phyloP scores from a whole-genome alignment of 2,113 vertebrate species.

The Mohoua ochrocephala region DNA sequence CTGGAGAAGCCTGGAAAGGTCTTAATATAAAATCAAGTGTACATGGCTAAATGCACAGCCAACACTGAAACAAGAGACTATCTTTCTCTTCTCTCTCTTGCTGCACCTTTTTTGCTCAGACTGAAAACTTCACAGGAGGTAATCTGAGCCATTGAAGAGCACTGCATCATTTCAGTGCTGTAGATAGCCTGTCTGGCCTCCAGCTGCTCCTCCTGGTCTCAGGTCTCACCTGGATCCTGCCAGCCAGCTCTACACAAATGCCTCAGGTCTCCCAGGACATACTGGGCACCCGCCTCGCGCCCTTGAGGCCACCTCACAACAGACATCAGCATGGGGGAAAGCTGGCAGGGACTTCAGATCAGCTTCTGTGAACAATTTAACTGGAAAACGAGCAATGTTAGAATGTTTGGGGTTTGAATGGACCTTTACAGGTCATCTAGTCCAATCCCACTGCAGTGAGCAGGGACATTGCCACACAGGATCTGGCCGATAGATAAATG shows the following conservation, averaged over 20 bases:
- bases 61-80: neutral
- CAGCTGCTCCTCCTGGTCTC: neutral
- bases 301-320: neutral
- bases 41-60: neutral
- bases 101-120: neutral
- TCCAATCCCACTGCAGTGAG: neutral
- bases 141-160: neutral
- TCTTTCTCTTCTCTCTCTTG: neutral
- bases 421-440: neutral
- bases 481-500: fast-evolving
- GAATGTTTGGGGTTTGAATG: neutral
- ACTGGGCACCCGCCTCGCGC: neutral
- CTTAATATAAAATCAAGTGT: neutral
- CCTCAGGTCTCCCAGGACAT: neutral
- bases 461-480: neutral
- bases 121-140: neutral
- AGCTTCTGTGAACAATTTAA: neutral
- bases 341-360: neutral
- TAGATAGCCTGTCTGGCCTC: neutral
- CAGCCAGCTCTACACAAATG: neutral
- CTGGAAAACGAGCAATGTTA: neutral
- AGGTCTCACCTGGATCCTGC: neutral
- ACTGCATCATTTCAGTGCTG: neutral
- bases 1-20: neutral
- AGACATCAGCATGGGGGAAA: neutral